Conservation (phyloP, 2,888 invertebrate genomes). For the Mactromeris polynyma region DNA sequence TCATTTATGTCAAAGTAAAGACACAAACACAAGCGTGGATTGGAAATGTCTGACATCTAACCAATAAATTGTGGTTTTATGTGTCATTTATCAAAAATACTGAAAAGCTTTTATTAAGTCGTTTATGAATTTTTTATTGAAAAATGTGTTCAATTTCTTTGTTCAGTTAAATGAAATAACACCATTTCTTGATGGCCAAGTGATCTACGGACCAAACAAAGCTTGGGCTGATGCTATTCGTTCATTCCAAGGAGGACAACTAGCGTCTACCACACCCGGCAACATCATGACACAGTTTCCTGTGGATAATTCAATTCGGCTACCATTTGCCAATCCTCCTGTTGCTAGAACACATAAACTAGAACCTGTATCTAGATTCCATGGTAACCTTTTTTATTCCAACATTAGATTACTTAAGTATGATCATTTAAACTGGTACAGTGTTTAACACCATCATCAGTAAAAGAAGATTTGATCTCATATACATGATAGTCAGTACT, state of each 20-base stretch:
- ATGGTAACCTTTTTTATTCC: slow-evolving; percentile 86
- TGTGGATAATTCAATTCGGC: slow-evolving; percentile 88
- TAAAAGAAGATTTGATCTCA: too few relatives aligned
- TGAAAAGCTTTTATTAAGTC: too few relatives aligned
- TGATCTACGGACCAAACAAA: slow-evolving; percentile 90
- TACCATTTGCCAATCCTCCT: slow-evolving; percentile 90
- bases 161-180: slow-evolving; percentile 90
- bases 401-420: too few relatives aligned
- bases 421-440: too few relatives aligned
- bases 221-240: slow-evolving; percentile 89
- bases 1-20: too few relatives aligned
- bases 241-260: slow-evolving; percentile 88
- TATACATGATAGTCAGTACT: too few relatives aligned
- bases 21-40: too few relatives aligned
- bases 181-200: slow-evolving; percentile 90
- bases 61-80: too few relatives aligned
- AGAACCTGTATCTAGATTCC: slow-evolving; percentile 88
- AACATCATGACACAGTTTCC: slow-evolving; percentile 88
- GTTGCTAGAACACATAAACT: slow-evolving; percentile 89
- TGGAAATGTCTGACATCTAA: too few relatives aligned
- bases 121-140: not conserved
- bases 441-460: too few relatives aligned
- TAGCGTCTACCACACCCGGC: slow-evolving; percentile 82
- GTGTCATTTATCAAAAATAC: too few relatives aligned
- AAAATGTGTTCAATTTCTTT: not conserved